Base-by-base conservation (phyloP, 2,113 vertebrate species). In the Cisticola juncidis region DNA sequence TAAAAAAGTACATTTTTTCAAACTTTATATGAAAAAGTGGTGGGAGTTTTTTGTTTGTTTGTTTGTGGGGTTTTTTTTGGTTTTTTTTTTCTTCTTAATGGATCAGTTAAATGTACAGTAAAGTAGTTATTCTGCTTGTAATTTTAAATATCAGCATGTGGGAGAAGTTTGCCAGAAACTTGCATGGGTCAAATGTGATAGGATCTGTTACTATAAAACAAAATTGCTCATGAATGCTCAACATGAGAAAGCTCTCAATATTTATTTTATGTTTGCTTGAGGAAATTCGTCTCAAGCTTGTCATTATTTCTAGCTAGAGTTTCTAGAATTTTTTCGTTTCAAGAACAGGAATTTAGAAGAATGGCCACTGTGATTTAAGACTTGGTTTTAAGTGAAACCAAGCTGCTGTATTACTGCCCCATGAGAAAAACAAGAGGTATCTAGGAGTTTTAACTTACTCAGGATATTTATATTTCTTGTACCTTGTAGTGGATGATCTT, bases 121-220 rank as follows among this genome's bases (percentile, higher is more conserved):
- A 73, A 92, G 50, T 70, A 88, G 72, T 88, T 94, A 51, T 33
- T 31, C 40, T 94, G 65, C 51, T 86, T 94, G 82, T 87, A 89
- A 84, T 92, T 94, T 94, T 79, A 81, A 92, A 76, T 84, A 86
- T 33, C 73, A 91, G 65, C 72, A 65, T 86, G 53, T 81, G 35
- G 64, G 61, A 81, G 65, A 94, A 94, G 44, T 89, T 86, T 94
- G 60, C 80, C 88, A 84, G 80, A 89, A 94, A 91, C 69, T 47
- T 86, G 25, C 60, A 26, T 76, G 65, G 60, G 77, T 89, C 80
- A 76, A 74, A 68, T 92, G 25, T 64, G 57, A 64, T 91, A 65
- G 56, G 70, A 86, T 86, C 72, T 81, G 28, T 60, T 95, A 36
- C 20, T 91, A 86, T 83, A 44, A 84, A 90, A 56, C 47, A 51